Percentiles rank a stretch among this genome's conserved stretches.
Conservation (phyloP, 2,888 invertebrate species). For the Sarcophaga carnaria region DNA sequence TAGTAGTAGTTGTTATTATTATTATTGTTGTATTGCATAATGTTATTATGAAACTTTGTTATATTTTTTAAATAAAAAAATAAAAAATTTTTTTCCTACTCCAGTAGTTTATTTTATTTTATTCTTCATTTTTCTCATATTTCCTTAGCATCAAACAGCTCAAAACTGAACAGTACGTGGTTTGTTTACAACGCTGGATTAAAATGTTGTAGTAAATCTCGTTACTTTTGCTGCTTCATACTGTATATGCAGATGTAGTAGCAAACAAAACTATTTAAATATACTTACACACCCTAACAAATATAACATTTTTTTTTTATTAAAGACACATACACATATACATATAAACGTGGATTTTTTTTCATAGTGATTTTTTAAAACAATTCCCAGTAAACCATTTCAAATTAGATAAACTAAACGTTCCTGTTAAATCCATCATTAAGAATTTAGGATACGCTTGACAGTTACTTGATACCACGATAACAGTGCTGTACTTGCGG, state of each 20-base stretch:
- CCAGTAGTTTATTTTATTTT: background rate
- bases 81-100: background rate
- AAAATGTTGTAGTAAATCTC: background rate
- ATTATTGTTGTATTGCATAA: conserved; percentile 20
- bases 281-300: background rate
- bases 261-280: conserved; percentile 25
- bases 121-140: conserved; percentile 39
- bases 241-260: background rate
- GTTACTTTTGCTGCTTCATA: background rate
- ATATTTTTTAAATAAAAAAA: conserved; percentile 1
- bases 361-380: too few species aligned
- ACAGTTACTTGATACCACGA: too few species aligned
- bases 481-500: too few species aligned
- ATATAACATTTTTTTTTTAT: background rate
- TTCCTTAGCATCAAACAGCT: conserved; percentile 24
- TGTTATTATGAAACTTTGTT: conserved; percentile 53
- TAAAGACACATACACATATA: background rate
- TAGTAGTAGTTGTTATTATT: conserved; percentile 23
- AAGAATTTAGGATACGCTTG: too few species aligned
- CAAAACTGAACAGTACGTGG: conserved; percentile 43
- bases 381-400: conserved; percentile 2
- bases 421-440: too few species aligned
- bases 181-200: conserved; percentile 47
- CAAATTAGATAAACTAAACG: too few species aligned
- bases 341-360: background rate